Conservation (phyloP, 2,888 invertebrate species). For the Tipula lateralis region DNA sequence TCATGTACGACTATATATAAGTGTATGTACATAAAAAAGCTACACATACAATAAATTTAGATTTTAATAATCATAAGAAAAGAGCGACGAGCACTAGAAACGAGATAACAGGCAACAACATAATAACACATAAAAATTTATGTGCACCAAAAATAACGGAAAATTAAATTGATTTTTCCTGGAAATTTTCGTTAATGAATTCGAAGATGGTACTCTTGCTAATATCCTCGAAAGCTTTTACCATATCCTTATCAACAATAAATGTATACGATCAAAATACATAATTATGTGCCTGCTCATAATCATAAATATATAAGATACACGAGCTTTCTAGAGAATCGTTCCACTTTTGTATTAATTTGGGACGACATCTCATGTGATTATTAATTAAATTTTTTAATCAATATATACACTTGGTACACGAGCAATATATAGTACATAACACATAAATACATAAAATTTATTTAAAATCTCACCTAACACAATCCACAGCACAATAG, state of each 20-base stretch:
- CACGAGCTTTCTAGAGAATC: no score
- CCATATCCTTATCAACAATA: not conserved
- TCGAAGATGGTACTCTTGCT: not conserved
- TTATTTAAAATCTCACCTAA: constrained; percentile 60
- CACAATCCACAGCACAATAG: constrained; percentile 92
- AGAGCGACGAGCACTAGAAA: not conserved
- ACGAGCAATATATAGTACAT: no score
- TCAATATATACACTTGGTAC: no score
- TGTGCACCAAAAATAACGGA: not conserved
- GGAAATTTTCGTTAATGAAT: not conserved
- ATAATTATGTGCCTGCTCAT: not conserved
- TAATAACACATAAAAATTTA: not conserved
- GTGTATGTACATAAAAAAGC: not conserved
- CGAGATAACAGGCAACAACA: not conserved
- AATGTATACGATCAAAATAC: not conserved
- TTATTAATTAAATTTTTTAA: no score
- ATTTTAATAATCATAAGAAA: not conserved
- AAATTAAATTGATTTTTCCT: not conserved
- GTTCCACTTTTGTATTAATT: not conserved
- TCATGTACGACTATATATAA: not conserved
- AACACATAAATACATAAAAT: no score
- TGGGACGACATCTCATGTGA: no score
- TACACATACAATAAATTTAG: not conserved
- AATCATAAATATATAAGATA: not conserved
- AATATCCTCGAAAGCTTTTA: not conserved